Evolutionary conservation across 2,113 vertebrate species (phyloP).

Genomic region (Blennius ocellaris): DNA sequence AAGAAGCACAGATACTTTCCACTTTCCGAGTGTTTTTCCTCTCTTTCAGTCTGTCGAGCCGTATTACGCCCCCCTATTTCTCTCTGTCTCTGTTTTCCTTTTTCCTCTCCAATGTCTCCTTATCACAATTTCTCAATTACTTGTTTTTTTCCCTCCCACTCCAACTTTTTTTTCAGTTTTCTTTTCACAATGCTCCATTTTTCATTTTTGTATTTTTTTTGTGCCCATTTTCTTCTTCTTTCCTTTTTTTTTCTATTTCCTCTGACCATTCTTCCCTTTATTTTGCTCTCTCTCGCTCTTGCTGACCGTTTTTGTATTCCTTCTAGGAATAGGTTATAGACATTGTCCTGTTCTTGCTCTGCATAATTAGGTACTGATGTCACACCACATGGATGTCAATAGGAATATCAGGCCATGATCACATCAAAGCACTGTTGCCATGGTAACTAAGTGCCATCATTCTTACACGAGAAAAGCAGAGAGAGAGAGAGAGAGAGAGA

Average conservation of each 20-base stretch:
- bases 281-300: neutral
- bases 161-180: slow-evolving; percentile 2
- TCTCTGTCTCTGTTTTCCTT: slow-evolving; percentile 51
- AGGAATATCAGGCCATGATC: slow-evolving; percentile 79
- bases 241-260: neutral
- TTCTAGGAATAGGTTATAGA: slow-evolving; percentile 44
- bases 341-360: slow-evolving; percentile 55
- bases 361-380: slow-evolving; percentile 81
- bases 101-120: slow-evolving; percentile 42
- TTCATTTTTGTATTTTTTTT: neutral
- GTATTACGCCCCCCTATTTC: slow-evolving; percentile 44
- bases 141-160: neutral
- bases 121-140: slow-evolving; percentile 18
- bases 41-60: slow-evolving; percentile 40
- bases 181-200: slow-evolving; percentile 14
- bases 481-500: neutral
- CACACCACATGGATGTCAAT: slow-evolving; percentile 78
- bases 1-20: slow-evolving; percentile 53
- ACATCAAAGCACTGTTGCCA: slow-evolving; percentile 83
- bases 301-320: slow-evolving; percentile 19
- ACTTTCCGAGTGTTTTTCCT: slow-evolving; percentile 51
- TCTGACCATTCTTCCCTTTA: neutral
- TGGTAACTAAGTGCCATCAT: slow-evolving; percentile 83
- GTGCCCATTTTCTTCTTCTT: neutral
- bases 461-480: slow-evolving; percentile 72